Conservation (phyloP, 2,888 invertebrate genomes). For the Ophion obscuratus region DNA sequence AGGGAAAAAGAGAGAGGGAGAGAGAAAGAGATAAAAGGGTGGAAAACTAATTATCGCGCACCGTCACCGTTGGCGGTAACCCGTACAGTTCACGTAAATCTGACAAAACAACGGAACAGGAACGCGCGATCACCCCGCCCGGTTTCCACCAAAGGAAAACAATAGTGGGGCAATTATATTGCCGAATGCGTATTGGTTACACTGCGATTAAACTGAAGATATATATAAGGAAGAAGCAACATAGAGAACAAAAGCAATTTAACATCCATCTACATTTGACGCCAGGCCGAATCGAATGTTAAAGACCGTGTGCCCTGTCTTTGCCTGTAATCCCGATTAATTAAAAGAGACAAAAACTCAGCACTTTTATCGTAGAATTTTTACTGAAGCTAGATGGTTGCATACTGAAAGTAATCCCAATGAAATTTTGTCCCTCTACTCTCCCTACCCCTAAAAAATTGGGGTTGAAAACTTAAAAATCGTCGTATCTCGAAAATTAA, state of each 20-base stretch:
- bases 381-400: too few species aligned
- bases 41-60: slow-evolving; percentile 39
- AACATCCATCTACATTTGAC: neutral
- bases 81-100: slow-evolving; percentile 1
- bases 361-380: too few species aligned
- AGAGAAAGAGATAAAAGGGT: slow-evolving; percentile 22
- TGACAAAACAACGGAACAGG: slow-evolving; percentile 15
- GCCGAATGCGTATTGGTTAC: slow-evolving; percentile 13
- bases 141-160: slow-evolving; percentile 19
- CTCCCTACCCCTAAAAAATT: too few species aligned
- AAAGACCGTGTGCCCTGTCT: neutral
- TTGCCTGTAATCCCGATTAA: neutral
- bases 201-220: slow-evolving; percentile 28
- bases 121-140: neutral
- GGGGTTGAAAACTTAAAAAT: too few species aligned
- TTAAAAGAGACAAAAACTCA: too few species aligned
- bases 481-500: neutral
- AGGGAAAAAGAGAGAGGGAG: neutral
- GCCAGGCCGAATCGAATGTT: neutral
- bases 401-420: too few species aligned
- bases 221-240: neutral
- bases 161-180: slow-evolving; percentile 38
- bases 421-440: too few species aligned
- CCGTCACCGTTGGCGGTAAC: slow-evolving; percentile 14
- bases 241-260: slow-evolving; percentile 25